Evolutionary conservation across 2,113 vertebrate species (phyloP).

Genomic region (Corynorhinus townsendii): DNA sequence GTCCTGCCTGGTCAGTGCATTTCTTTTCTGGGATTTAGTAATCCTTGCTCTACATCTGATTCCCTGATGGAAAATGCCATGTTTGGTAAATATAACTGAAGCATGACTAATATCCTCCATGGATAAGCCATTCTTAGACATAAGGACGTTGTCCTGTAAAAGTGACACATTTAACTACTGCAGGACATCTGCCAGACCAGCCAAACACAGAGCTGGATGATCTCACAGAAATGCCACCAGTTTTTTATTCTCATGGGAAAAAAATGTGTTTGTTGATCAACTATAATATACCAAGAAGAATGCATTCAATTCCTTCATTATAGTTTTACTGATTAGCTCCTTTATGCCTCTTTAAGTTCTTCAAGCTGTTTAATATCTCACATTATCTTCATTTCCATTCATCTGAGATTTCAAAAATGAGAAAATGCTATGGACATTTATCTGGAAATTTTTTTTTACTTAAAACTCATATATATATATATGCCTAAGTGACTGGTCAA

Average conservation of each 20-base stretch:
- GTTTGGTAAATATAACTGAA: slow-evolving; percentile 44
- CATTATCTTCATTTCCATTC: background rate
- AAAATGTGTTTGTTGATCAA: background rate
- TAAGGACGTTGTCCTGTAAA: slow-evolving; percentile 18
- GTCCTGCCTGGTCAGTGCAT: background rate
- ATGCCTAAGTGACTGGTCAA: too few relatives aligned
- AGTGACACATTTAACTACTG: background rate
- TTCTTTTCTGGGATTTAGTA: slow-evolving; percentile 32
- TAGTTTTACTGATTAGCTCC: background rate
- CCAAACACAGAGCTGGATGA: background rate
- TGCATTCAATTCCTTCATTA: background rate
- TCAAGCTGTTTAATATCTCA: background rate
- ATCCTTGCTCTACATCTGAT: background rate
- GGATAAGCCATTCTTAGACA: slow-evolving; percentile 2
- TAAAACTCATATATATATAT: background rate
- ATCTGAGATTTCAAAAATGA: background rate
- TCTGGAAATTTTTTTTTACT: background rate
- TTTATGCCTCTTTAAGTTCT: background rate
- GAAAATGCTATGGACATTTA: background rate
- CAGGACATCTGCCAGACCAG: background rate
- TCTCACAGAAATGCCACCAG: background rate
- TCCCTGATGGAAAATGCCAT: slow-evolving; percentile 42
- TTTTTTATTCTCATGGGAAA: background rate
- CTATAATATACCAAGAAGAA: background rate
- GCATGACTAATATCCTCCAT: slow-evolving; percentile 21